Conservation (phyloP, 2,113 vertebrate genomes). For the Heteronetta atricapilla region DNA sequence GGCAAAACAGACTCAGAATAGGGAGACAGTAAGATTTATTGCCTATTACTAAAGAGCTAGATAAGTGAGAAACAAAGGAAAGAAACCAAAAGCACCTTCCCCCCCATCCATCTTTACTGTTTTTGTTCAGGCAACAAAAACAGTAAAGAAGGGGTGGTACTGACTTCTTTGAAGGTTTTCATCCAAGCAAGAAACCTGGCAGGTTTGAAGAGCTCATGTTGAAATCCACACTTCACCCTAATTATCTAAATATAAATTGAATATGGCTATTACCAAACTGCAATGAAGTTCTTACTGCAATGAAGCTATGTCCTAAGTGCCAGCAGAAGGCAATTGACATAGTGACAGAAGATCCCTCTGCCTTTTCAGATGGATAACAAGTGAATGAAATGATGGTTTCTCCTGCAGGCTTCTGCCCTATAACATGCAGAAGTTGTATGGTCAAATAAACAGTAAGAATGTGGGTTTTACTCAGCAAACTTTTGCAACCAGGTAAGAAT, state of each 20-base stretch:
- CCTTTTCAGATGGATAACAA: background rate
- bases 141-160: background rate
- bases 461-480: background rate
- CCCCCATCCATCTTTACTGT: no score
- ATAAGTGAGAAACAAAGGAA: no score
- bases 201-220: background rate
- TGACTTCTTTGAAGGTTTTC: background rate
- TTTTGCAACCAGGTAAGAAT: background rate
- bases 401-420: background rate
- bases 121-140: constrained; percentile 7
- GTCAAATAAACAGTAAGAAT: background rate
- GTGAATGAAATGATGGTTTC: background rate
- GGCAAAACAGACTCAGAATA: no score
- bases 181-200: background rate
- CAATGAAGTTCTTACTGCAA: background rate
- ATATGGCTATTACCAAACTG: background rate
- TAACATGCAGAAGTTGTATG: background rate
- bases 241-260: background rate
- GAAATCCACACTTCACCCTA: background rate
- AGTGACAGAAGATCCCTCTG: background rate
- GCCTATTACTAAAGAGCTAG: no score
- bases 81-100: no score
- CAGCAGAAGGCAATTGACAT: background rate
- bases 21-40: no score
- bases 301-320: background rate